These are phyloP conservation scores for Phoxinus dragarum DNA, from an alignment of 2,797 vertebrate species.

Conservation along the genomic window DNA sequence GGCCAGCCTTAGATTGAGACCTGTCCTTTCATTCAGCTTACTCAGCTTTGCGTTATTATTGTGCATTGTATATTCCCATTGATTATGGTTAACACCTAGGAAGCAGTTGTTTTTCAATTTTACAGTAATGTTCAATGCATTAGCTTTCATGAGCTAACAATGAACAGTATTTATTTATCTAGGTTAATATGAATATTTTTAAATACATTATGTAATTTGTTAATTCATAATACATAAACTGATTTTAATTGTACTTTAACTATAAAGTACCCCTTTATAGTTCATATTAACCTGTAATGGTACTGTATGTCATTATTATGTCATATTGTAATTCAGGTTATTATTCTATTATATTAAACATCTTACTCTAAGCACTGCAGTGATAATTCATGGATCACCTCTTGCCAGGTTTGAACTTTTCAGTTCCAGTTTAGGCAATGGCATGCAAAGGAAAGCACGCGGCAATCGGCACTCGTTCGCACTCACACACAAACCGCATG, in stretches of 20 bases:
- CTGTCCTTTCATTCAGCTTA: constrained; percentile 42
- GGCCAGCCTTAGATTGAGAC: constrained; percentile 11
- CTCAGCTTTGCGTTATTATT: constrained; percentile 7
- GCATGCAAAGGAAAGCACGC: not conserved
- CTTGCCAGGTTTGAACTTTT: not conserved
- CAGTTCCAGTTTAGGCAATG: not conserved
- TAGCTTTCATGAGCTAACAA: not conserved
- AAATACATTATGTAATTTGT: not conserved
- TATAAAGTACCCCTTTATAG: too few species aligned
- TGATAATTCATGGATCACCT: not conserved
- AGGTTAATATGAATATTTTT: not conserved
- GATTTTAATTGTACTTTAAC: not conserved
- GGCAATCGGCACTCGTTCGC: not conserved
- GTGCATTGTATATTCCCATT: not conserved
- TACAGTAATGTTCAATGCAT: not conserved
- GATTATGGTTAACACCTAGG: not conserved
- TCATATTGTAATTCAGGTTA: not conserved
- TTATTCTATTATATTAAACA: not conserved
- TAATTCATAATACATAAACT: not conserved
- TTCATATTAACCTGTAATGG: too few species aligned
- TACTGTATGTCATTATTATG: not conserved
- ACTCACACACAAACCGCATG: not conserved
- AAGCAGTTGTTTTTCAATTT: not conserved
- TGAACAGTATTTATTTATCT: not conserved
- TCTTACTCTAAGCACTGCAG: not conserved